Evolutionary conservation across 2,113 vertebrate species (phyloP), one percentile per base, ranked within the genome.

Genomic region (Sinocyclocheilus anophthalmus): DNA sequence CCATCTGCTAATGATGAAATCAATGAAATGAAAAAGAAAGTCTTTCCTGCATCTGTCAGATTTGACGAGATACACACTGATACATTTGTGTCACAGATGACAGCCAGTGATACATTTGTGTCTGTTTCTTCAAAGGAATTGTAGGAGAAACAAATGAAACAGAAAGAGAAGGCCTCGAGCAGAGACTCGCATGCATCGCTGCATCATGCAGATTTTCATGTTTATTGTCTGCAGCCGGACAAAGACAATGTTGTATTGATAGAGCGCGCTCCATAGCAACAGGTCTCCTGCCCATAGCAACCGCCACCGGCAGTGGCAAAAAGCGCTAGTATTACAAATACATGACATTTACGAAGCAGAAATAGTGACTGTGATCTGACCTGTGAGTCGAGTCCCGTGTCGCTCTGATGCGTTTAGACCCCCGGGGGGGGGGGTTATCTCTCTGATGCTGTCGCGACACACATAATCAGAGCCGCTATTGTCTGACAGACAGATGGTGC

Each of bases 251-350:
- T 57, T 45, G 78, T 18, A 39, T 81, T 16, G 26, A 45, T 53
- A 77, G 22, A 8, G 79, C 61, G 79, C 79, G 79, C 61, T 81
- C 39, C 91, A 84, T 90, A 88, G 90, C 92, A 93, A 91, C 91
- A 88, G 33, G 67, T 89, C 69, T 85, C 16, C 82, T 79, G 26
- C 87, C 90, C 93, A 22, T 92, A 92, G 93, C 91, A 94, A 95
- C 93, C 93, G 83, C 13, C 50, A 88, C 90, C 88, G 91, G 18
- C 18, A 6, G 20, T 88, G 86, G 65, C 37, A n/a, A n/a, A 69
- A 26, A 55, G 8, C 76, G 26, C 76, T 57, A 30, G 26, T 5
- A 22, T 33, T 57, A 55, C 24, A 55, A 5, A 33, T 3, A 12
- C 37, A 57, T 1, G 8, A 33, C 24, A 57, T 55, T 6, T 2